phyloP scores from a whole-genome alignment of 2,113 vertebrate species.

The Leptodactylus fuscus region DNA sequence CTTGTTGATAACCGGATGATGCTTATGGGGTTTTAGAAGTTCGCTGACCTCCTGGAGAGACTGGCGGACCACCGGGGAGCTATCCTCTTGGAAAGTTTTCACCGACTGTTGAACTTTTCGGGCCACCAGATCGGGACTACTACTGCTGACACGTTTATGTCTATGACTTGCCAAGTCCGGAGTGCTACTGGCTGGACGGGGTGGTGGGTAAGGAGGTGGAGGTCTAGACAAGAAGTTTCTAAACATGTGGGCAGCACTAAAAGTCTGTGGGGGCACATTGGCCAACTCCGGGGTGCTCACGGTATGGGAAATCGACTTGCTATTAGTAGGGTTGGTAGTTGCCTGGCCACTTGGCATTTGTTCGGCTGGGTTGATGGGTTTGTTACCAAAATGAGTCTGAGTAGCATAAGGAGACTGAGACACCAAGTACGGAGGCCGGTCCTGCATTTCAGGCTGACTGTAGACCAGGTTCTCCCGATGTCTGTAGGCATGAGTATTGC shows the following conservation, averaged over 20 bases:
- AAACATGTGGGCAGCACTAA: slow-evolving; percentile 79
- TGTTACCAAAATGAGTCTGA: slow-evolving; percentile 79
- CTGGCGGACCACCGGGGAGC: slow-evolving; percentile 89
- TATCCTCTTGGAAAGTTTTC: slow-evolving; percentile 97
- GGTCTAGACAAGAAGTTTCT: slow-evolving; percentile 88
- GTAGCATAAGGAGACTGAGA: slow-evolving; percentile 71
- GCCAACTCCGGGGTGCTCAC: slow-evolving; percentile 95
- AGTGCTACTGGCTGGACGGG: slow-evolving; percentile 93
- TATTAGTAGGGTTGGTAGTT: slow-evolving; percentile 66
- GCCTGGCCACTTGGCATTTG: slow-evolving; percentile 69
- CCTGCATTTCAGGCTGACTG: slow-evolving; percentile 94
- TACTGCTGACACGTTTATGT: slow-evolving; percentile 87
- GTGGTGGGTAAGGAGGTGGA: slow-evolving; percentile 88
- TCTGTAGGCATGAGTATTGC: slow-evolving; percentile 88
- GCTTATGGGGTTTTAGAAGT: slow-evolving; percentile 84
- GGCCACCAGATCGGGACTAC: slow-evolving; percentile 91
- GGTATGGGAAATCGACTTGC: slow-evolving; percentile 91
- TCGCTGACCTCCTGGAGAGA: slow-evolving; percentile 94
- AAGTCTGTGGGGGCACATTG: slow-evolving; percentile 78
- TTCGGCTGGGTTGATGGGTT: slow-evolving; percentile 74
- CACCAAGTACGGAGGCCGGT: slow-evolving; percentile 78
- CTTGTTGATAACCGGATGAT: slow-evolving; percentile 80
- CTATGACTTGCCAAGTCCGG: slow-evolving; percentile 94
- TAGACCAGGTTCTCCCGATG: slow-evolving; percentile 91
- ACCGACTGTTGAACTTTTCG: slow-evolving; percentile 94